Conservation (phyloP, 2,797 vertebrate species). For the Eulemur albifrons region DNA sequence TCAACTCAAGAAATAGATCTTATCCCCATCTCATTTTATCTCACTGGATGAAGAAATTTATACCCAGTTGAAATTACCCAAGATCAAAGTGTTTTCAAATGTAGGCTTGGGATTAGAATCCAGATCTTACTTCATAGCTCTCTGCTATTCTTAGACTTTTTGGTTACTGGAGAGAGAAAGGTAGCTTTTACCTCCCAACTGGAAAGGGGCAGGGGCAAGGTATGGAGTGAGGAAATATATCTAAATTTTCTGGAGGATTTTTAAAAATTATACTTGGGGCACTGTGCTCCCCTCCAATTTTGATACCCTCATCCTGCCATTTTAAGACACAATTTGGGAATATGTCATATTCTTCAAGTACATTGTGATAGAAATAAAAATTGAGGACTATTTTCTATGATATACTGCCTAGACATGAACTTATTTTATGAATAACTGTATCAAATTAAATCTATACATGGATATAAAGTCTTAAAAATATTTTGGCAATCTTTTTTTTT, state of each 20-base stretch:
- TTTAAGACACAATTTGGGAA: background rate
- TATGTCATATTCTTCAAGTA: background rate
- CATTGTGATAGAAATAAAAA: background rate
- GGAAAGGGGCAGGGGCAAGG: background rate
- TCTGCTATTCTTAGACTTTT: background rate
- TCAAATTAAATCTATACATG: constrained; percentile 1
- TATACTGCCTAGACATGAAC: background rate
- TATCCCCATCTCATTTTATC: background rate
- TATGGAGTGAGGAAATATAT: background rate
- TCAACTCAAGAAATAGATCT: background rate
- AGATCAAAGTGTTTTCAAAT: background rate
- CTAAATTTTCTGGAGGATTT: background rate
- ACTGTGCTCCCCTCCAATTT: background rate
- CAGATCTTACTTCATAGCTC: background rate
- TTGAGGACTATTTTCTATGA: background rate
- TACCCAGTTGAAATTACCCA: background rate
- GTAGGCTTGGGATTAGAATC: background rate
- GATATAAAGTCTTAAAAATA: background rate
- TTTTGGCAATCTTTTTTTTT: constrained; percentile 38
- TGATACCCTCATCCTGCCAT: background rate
- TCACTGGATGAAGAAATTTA: background rate
- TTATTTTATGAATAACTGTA: background rate
- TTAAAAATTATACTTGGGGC: background rate
- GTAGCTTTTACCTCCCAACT: background rate
- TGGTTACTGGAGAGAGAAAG: background rate